Percentiles rank a stretch among this genome's conserved stretches.
phyloP scores from a whole-genome alignment of 2,888 invertebrate species.

The Machimus atricapillus region DNA sequence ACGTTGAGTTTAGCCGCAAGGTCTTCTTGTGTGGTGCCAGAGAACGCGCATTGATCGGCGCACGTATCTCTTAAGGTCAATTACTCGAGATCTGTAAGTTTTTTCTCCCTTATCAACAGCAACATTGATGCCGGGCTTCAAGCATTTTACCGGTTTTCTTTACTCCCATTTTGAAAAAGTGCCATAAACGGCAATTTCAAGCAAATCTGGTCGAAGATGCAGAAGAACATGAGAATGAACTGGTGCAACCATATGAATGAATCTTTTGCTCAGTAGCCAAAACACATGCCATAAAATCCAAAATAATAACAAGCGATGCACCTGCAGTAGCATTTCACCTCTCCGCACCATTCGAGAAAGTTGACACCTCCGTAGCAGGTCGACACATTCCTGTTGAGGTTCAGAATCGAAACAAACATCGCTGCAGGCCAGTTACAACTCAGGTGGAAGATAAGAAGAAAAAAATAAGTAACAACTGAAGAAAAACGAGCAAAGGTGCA shows the following conservation, averaged over 20 bases:
- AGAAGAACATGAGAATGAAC: neutral
- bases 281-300: neutral
- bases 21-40: neutral
- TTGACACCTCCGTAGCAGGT: neutral
- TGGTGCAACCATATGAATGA: neutral
- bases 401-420: neutral
- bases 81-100: neutral
- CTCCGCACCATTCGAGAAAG: neutral
- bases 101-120: neutral
- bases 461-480: neutral
- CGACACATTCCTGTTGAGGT: neutral
- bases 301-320: neutral
- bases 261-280: neutral
- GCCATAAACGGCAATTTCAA: neutral
- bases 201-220: neutral
- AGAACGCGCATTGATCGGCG: neutral
- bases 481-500: neutral
- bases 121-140: neutral
- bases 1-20: conserved; percentile 1
- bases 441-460: neutral
- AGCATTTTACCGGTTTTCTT: neutral
- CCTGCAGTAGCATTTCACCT: neutral
- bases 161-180: neutral
- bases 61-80: conserved; percentile 12
- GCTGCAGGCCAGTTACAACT: neutral